A percentile compares a stretch with the other conserved stretches of the same genome.
phyloP scores from a whole-genome alignment of 2,113 vertebrate genomes.

The Oryzias woworae region DNA sequence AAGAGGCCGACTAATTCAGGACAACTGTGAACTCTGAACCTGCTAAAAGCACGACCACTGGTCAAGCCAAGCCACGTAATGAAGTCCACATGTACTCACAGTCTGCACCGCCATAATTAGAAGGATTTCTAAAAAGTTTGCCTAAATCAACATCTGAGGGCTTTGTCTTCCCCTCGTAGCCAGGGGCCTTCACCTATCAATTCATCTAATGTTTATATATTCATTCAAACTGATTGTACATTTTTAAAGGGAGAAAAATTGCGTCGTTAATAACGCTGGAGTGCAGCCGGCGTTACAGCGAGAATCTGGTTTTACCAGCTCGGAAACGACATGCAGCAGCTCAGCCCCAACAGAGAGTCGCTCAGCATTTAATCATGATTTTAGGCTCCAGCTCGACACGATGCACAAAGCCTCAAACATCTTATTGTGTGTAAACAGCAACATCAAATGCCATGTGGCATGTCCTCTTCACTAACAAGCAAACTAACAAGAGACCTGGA shows the following conservation, averaged over 20 bases:
- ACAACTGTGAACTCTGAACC: slow-evolving; percentile 98
- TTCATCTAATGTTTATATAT: slow-evolving; percentile 55
- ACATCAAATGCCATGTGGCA: slow-evolving; percentile 74
- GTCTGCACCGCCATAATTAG: slow-evolving; percentile 75
- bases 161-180: slow-evolving; percentile 46
- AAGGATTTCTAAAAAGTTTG: slow-evolving; percentile 67
- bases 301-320: slow-evolving; percentile 51
- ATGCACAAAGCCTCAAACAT: slow-evolving; percentile 64
- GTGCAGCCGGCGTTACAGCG: slow-evolving; percentile 36
- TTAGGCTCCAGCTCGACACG: slow-evolving; percentile 60
- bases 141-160: slow-evolving; percentile 74
- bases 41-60: slow-evolving; percentile 83
- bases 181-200: slow-evolving; percentile 55
- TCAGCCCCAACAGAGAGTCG: slow-evolving; percentile 40
- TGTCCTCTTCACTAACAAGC: slow-evolving; percentile 73
- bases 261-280: slow-evolving; percentile 40
- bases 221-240: slow-evolving; percentile 39
- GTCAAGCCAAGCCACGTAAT: slow-evolving; percentile 84
- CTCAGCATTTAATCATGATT: slow-evolving; percentile 65
- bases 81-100: slow-evolving; percentile 85
- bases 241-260: slow-evolving; percentile 51
- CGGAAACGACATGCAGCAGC: slow-evolving; percentile 19
- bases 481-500: slow-evolving; percentile 71
- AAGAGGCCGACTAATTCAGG: slow-evolving; percentile 88
- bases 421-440: slow-evolving; percentile 64